A percentile compares a stretch with the other conserved stretches of the same genome.
Conservation (phyloP, 2,797 vertebrate species). For the Spinus olivaceus region DNA sequence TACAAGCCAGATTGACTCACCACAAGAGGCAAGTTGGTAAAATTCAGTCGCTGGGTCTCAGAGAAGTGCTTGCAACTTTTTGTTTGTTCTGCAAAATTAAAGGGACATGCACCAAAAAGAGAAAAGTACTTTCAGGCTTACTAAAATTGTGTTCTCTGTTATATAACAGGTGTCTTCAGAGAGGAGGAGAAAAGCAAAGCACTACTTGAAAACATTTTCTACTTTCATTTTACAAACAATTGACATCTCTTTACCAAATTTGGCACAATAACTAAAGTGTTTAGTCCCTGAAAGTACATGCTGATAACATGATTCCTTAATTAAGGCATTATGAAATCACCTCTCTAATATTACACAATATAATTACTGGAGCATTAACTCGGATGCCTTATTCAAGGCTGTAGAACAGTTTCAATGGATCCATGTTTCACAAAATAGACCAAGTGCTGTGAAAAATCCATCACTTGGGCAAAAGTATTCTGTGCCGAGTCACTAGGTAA, state of each 20-base stretch:
- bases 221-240: background rate
- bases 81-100: background rate
- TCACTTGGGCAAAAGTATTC: background rate
- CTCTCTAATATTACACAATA: background rate
- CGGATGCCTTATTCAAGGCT: background rate
- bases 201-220: background rate
- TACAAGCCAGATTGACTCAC: background rate
- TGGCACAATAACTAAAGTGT: background rate
- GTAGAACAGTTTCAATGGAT: background rate
- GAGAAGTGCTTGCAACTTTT: background rate
- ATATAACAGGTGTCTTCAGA: background rate
- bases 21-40: background rate
- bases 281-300: background rate
- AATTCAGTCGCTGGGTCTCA: background rate
- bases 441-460: background rate
- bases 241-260: background rate
- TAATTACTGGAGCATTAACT: background rate
- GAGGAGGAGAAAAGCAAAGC: background rate
- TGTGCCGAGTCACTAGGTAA: background rate
- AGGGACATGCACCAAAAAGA: background rate
- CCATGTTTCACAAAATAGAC: background rate
- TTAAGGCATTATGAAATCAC: background rate
- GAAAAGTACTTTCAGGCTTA: background rate
- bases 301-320: background rate
- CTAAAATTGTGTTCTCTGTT: background rate